A percentile compares a stretch with the other conserved stretches of the same genome.
These are phyloP conservation scores for Dryomyza anilis DNA, from an alignment of 2,888 invertebrate genomes.

Conservation along the genomic window DNA sequence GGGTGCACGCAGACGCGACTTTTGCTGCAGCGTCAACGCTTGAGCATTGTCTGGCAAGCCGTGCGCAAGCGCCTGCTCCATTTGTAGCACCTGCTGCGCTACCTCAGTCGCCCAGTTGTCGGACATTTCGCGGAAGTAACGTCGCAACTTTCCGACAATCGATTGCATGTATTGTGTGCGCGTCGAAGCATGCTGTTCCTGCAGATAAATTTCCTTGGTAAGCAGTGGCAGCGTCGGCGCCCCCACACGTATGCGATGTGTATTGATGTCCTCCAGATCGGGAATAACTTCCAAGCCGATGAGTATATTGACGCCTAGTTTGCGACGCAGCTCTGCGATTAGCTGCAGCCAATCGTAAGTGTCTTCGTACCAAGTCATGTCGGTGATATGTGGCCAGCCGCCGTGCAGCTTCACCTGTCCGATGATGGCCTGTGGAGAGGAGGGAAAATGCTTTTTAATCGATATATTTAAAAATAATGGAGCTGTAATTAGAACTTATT, in stretches of 20 bases:
- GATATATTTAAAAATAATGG: no score
- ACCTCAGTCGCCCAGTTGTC: constrained; percentile 46
- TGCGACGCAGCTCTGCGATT: constrained; percentile 48
- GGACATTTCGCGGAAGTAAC: constrained; percentile 47
- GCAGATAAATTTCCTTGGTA: constrained; percentile 43
- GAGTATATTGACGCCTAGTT: constrained; percentile 52
- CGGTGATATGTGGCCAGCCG: constrained; percentile 53
- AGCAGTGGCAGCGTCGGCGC: constrained; percentile 48
- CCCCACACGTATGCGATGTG: constrained; percentile 52
- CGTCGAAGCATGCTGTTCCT: constrained; percentile 34
- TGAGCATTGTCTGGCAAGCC: constrained; percentile 47
- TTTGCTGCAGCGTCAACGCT: constrained; percentile 48
- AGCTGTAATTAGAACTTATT: no score
- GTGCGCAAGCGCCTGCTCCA: constrained; percentile 51
- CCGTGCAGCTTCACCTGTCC: constrained; percentile 47
- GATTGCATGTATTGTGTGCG: constrained; percentile 41
- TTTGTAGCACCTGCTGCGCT: constrained; percentile 47
- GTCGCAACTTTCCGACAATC: constrained; percentile 43
- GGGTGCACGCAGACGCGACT: constrained; percentile 45
- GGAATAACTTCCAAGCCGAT: constrained; percentile 53
- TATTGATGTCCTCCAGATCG: constrained; percentile 48
- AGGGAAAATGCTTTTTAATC: no score
- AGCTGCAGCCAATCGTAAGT: constrained; percentile 54
- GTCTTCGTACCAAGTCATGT: constrained; percentile 48
- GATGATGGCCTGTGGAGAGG: constrained; percentile 25